phyloP scores from a whole-genome alignment of 92 coral and sea anemone genomes.

The Chrysogorgia sp. region DNA sequence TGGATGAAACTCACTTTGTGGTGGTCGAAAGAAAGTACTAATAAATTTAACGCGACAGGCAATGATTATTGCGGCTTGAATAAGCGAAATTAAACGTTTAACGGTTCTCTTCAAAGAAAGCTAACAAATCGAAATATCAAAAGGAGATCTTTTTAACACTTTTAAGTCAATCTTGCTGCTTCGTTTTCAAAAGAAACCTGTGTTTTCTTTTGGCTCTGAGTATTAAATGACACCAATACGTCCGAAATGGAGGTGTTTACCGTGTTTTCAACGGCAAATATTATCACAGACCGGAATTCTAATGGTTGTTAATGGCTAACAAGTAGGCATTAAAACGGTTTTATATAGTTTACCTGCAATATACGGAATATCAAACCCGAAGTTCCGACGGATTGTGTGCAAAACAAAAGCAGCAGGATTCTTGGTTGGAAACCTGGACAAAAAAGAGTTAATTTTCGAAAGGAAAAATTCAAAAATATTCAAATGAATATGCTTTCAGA shows the following conservation, averaged over 20 bases:
- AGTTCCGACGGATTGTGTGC: conserved; percentile 11
- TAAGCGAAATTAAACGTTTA: no score
- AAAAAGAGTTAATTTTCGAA: background rate
- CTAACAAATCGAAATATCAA: no score
- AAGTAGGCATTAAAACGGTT: no score
- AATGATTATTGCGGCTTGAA: background rate
- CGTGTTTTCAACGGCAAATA: no score
- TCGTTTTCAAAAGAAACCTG: background rate
- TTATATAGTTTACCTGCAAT: no score
- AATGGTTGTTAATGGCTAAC: background rate
- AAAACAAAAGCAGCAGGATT: conserved; percentile 35
- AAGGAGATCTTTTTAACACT: background rate
- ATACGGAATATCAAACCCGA: background rate
- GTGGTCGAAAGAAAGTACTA: background rate
- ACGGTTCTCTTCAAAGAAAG: no score
- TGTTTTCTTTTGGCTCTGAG: background rate
- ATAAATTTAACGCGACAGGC: background rate
- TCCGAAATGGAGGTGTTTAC: no score
- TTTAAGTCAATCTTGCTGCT: background rate
- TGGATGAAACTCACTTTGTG: background rate
- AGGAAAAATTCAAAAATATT: background rate
- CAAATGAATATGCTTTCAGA: background rate
- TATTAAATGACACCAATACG: no score
- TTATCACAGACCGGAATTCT: no score
- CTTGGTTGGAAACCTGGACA: conserved; percentile 15